Percentiles rank a stretch among this genome's conserved stretches.
Evolutionary conservation across 1,140 invertebrate species (phyloP).

Genomic region (Apis florea): DNA sequence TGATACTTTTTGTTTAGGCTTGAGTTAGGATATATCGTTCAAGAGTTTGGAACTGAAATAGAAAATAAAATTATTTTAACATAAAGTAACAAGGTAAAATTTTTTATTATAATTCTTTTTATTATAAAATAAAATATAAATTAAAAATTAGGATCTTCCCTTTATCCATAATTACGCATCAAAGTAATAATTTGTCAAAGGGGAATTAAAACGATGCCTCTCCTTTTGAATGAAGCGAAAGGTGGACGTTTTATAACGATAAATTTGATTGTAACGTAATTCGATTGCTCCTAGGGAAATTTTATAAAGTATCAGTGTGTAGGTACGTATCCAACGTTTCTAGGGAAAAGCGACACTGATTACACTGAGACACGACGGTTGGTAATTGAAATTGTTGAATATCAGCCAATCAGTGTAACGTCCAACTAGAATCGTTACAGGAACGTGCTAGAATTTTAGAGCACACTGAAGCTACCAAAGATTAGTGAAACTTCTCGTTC

Average conservation of each 20-base stretch:
- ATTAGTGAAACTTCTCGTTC: neutral
- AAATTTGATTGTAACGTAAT: neutral
- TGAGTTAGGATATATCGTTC: too few species aligned
- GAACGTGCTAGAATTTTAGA: neutral
- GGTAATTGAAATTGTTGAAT: neutral
- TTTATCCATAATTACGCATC: too few species aligned
- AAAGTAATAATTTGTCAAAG: too few species aligned
- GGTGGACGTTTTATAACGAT: neutral
- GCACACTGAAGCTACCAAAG: neutral
- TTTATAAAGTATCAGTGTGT: neutral
- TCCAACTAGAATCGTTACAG: neutral
- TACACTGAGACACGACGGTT: neutral
- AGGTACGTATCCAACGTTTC: neutral
- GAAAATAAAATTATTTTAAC: too few species aligned
- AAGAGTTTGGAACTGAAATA: too few species aligned
- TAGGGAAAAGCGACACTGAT: neutral
- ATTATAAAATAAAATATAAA: too few species aligned
- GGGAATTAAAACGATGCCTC: neutral
- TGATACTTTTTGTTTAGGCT: too few species aligned
- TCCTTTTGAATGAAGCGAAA: neutral
- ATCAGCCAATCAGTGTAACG: neutral
- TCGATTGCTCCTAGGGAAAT: neutral
- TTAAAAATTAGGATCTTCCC: too few species aligned
- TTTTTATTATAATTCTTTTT: too few species aligned
- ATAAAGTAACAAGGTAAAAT: too few species aligned